Conservation (phyloP, 2,888 invertebrate species). For the Leptothorax acervorum region DNA sequence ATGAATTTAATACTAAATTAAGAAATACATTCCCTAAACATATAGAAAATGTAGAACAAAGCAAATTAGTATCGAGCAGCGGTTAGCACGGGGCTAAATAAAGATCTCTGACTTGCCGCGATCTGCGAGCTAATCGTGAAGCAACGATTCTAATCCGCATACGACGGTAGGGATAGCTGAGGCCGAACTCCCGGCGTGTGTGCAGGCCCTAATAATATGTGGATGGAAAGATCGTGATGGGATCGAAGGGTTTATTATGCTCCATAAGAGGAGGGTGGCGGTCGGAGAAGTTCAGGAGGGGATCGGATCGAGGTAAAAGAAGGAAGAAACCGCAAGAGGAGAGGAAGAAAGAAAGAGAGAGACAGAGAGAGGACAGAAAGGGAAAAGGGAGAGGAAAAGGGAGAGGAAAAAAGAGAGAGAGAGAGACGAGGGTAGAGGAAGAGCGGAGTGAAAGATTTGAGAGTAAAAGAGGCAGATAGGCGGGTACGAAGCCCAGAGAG, state of each 20-base stretch:
- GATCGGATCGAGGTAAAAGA: slow-evolving; percentile 68
- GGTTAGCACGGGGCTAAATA: not conserved
- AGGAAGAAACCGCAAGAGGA: slow-evolving; percentile 68
- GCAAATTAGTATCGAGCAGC: not conserved
- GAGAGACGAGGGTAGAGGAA: slow-evolving; percentile 57
- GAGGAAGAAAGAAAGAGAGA: slow-evolving; percentile 50
- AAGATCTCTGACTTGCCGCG: slow-evolving; percentile 55
- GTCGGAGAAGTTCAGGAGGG: slow-evolving; percentile 27
- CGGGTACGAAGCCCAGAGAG: slow-evolving; percentile 84
- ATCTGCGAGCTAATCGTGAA: slow-evolving; percentile 69
- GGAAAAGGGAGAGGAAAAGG: not conserved
- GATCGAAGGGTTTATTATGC: slow-evolving; percentile 83
- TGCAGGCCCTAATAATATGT: slow-evolving; percentile 81
- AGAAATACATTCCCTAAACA: not conserved
- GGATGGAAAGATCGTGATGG: slow-evolving; percentile 83
- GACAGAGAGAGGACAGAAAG: slow-evolving; percentile 61
- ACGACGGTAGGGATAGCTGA: slow-evolving; percentile 30
- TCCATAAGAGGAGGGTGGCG: slow-evolving; percentile 51
- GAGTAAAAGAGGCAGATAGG: slow-evolving; percentile 85
- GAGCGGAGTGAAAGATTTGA: slow-evolving; percentile 84
- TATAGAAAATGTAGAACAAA: not conserved
- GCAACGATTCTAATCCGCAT: slow-evolving; percentile 63
- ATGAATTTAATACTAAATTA: not conserved
- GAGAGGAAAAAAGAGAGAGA: not conserved
- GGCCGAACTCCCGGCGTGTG: slow-evolving; percentile 57